Conservation (phyloP, 2,113 vertebrate species). For the Brachypodius melanocephalos region DNA sequence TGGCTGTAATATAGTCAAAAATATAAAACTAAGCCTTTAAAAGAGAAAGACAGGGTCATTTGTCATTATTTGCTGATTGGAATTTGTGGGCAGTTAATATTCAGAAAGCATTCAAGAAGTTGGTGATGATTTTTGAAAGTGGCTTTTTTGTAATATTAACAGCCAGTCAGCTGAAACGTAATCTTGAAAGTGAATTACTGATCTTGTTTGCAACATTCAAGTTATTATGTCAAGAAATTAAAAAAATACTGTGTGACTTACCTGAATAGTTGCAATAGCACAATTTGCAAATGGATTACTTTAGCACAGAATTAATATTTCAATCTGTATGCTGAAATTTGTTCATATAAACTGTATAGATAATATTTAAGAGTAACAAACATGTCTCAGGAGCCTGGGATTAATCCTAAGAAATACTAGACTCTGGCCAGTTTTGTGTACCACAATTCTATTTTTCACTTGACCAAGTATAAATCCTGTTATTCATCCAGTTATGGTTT, state of each 20-base stretch:
- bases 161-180: not conserved
- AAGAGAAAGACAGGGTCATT: not conserved
- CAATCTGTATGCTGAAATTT: not conserved
- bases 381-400: not conserved
- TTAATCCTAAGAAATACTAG: not conserved
- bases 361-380: not conserved
- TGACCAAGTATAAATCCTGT: not conserved
- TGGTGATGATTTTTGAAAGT: not conserved
- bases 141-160: not conserved
- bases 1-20: not conserved
- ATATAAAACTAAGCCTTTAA: not conserved
- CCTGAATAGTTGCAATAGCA: not conserved
- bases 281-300: not conserved
- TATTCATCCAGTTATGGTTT: not conserved
- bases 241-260: not conserved
- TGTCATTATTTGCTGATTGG: not conserved
- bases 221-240: not conserved
- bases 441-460: not conserved
- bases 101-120: not conserved
- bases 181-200: constrained; percentile 1
- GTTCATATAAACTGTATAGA: not conserved
- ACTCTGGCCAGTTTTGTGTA: not conserved
- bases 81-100: not conserved
- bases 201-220: not conserved
- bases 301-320: not conserved